Percentiles rank a stretch among this genome's conserved stretches.
Conservation (phyloP, 2,888 invertebrate genomes). For the Rhagonycha fulva region DNA sequence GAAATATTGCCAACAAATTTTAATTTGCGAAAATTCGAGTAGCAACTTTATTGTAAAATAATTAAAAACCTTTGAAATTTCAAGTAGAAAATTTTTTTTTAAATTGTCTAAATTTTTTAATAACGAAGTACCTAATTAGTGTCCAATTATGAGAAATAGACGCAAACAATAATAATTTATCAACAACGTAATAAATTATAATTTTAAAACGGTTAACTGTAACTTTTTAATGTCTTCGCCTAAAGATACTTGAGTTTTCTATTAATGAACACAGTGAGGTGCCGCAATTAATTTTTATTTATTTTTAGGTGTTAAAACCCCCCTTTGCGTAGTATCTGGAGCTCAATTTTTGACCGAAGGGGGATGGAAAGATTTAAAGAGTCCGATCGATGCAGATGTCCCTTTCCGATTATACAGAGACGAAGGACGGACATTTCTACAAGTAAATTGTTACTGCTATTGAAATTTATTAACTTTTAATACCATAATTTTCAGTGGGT, state of each 20-base stretch:
- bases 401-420: slow-evolving; percentile 83
- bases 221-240: not conserved
- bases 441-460: slow-evolving; percentile 59
- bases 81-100: not conserved
- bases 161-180: slow-evolving; percentile 1
- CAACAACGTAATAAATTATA: not conserved
- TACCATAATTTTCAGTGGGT: slow-evolving; percentile 69
- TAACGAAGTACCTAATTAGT: not conserved
- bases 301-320: slow-evolving; percentile 71
- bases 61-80: not conserved
- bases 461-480: not conserved
- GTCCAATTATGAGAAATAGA: not conserved
- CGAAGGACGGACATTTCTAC: slow-evolving; percentile 79
- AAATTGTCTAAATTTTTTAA: not conserved
- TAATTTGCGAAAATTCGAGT: not conserved
- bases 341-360: slow-evolving; percentile 79
- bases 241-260: not conserved
- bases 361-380: slow-evolving; percentile 81
- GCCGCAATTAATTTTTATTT: not conserved
- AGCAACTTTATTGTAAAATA: not conserved
- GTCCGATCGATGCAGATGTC: slow-evolving; percentile 75
- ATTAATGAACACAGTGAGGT: not conserved
- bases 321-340: slow-evolving; percentile 84
- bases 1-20: not conserved
- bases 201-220: not conserved